Evolutionary conservation across 2,888 invertebrate genomes (phyloP).

Genomic region (Andricus quercusramuli): DNA sequence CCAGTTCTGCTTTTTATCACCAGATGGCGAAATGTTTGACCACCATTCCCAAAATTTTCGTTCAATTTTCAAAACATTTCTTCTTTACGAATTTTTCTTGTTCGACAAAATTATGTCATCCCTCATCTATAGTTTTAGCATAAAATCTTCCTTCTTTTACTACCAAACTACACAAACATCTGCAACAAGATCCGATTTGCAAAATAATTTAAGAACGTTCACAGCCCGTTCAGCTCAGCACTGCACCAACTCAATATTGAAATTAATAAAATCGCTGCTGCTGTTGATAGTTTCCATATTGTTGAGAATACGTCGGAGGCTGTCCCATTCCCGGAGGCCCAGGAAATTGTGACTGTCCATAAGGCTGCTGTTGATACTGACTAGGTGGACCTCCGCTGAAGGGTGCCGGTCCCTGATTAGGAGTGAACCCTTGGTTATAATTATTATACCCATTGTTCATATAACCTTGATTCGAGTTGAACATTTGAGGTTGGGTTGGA

Average conservation of each 20-base stretch:
- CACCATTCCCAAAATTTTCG: too few species aligned
- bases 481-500: constrained; percentile 59
- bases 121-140: not conserved
- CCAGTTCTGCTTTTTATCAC: too few species aligned
- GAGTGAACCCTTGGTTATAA: constrained; percentile 67
- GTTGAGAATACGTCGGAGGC: constrained; percentile 64
- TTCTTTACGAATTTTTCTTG: too few species aligned
- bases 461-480: constrained; percentile 63
- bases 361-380: constrained; percentile 60
- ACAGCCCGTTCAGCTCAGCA: constrained; percentile 14
- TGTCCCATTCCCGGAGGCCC: constrained; percentile 58
- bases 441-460: constrained; percentile 74
- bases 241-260: not conserved
- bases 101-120: too few species aligned
- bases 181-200: not conserved
- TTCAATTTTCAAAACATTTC: too few species aligned
- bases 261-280: constrained; percentile 74
- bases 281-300: constrained; percentile 71
- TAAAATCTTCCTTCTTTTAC: not conserved
- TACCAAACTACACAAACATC: not conserved
- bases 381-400: constrained; percentile 59
- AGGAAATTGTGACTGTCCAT: constrained; percentile 65
- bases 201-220: not conserved
- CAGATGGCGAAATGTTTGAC: too few species aligned
- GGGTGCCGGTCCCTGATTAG: constrained; percentile 61